A percentile compares a stretch with the other conserved stretches of the same genome.
phyloP scores from a whole-genome alignment of 2,888 invertebrate species.

The Helobdella robusta region DNA sequence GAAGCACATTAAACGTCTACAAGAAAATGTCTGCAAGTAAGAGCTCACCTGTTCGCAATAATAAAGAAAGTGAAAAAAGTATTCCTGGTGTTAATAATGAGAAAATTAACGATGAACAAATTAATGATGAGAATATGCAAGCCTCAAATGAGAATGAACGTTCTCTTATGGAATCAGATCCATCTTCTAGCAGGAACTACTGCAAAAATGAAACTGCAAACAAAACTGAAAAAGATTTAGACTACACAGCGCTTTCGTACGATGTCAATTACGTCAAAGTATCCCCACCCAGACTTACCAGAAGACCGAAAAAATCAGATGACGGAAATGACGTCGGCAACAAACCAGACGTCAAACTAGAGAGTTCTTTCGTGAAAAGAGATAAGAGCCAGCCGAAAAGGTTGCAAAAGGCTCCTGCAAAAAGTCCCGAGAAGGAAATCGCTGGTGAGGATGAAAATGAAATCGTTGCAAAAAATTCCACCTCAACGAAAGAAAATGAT shows the following conservation, averaged over 20 bases:
- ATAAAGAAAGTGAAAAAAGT: not conserved
- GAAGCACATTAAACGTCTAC: too few species aligned
- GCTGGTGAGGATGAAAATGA: not conserved
- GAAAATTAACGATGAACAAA: too few species aligned
- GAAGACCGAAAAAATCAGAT: constrained; percentile 24
- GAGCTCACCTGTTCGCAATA: not conserved
- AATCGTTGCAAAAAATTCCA: not conserved
- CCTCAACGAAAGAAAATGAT: not conserved
- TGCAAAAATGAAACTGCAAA: not conserved
- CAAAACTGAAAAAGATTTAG: constrained; percentile 4
- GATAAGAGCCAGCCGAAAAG: constrained; percentile 7
- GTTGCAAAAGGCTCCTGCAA: constrained; percentile 11
- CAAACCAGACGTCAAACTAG: too few species aligned
- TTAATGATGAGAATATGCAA: too few species aligned
- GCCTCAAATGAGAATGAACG: too few species aligned
- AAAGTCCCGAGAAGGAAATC: constrained; percentile 7
- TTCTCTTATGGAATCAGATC: too few species aligned
- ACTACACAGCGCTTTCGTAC: constrained; percentile 27
- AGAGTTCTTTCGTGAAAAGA: not conserved
- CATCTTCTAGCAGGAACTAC: too few species aligned
- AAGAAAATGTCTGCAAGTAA: too few species aligned
- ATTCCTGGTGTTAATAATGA: too few species aligned
- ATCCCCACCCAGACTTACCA: constrained; percentile 27
- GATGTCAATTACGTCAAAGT: constrained; percentile 30
- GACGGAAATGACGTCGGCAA: not conserved